Conservation (phyloP, 2,888 invertebrate species). For the Tigriopus californicus region DNA sequence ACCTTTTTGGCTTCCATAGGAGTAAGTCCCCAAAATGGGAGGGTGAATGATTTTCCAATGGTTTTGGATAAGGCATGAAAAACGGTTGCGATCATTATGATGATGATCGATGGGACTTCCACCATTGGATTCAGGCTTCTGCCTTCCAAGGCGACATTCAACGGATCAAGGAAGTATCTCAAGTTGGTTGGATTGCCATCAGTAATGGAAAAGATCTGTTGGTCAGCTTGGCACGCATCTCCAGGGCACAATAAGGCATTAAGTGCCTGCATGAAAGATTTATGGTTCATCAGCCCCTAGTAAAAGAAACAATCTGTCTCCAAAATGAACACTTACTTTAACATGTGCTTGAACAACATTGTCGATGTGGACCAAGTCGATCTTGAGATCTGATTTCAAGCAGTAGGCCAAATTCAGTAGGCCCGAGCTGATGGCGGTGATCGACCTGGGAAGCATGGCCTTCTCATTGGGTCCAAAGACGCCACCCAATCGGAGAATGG, state of each 20-base stretch:
- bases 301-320: neutral
- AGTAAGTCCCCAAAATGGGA: constrained; percentile 8
- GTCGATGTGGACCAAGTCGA: constrained; percentile 11
- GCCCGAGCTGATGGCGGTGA: neutral
- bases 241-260: neutral
- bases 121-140: neutral
- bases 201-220: constrained; percentile 8
- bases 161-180: neutral
- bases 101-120: neutral
- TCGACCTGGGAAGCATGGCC: neutral
- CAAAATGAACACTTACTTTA: constrained; percentile 1
- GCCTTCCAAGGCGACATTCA: neutral
- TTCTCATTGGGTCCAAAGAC: constrained; percentile 3
- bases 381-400: neutral
- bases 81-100: neutral
- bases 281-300: neutral
- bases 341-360: constrained; percentile 6
- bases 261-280: neutral
- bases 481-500: constrained; percentile 3
- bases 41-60: neutral
- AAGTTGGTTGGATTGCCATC: neutral
- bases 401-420: neutral
- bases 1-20: constrained; percentile 9
- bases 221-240: no score
- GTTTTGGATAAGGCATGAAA: neutral